Evolutionary conservation across 2,113 vertebrate genomes (phyloP).

Genomic region (Thunnus thynnus): DNA sequence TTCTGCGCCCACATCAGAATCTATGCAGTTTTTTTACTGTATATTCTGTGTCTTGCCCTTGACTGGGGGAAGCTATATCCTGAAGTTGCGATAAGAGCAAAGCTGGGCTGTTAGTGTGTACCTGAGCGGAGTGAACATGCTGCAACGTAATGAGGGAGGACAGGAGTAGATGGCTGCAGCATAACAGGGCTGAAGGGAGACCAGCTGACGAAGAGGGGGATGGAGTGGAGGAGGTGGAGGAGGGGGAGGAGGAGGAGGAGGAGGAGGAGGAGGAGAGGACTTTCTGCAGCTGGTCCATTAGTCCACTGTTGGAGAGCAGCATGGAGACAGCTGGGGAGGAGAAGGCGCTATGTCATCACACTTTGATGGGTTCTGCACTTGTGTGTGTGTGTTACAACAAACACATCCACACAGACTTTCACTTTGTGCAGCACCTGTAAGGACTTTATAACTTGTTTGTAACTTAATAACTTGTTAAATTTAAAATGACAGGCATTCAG

Average conservation of each 20-base stretch:
- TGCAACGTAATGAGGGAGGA: conserved; percentile 89
- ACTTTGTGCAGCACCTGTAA: conserved; percentile 16
- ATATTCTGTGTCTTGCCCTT: conserved; percentile 46
- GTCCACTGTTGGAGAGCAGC: conserved; percentile 88
- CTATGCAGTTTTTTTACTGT: not conserved
- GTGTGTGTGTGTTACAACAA: conserved; percentile 14
- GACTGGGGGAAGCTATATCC: conserved; percentile 32
- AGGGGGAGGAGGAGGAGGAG: too few species aligned
- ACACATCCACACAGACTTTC: conserved; percentile 2
- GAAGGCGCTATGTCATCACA: conserved; percentile 43
- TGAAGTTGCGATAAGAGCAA: conserved; percentile 53
- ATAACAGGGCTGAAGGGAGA: conserved; percentile 80
- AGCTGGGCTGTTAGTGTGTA: conserved; percentile 71
- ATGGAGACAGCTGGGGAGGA: conserved; percentile 87
- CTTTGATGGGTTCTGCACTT: conserved; percentile 28
- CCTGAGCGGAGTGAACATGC: conserved; percentile 87
- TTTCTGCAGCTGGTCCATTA: conserved; percentile 91
- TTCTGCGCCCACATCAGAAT: conserved; percentile 31
- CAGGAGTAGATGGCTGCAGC: conserved; percentile 89
- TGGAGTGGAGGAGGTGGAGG: conserved; percentile 43
- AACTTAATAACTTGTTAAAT: not conserved
- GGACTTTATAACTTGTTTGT: not conserved
- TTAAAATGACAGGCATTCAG: not conserved
- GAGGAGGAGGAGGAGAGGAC: conserved; percentile 76
- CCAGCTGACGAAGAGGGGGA: conserved; percentile 44